Evolutionary conservation across 2,797 vertebrate genomes (phyloP).

Genomic region (Selene dorsalis): DNA sequence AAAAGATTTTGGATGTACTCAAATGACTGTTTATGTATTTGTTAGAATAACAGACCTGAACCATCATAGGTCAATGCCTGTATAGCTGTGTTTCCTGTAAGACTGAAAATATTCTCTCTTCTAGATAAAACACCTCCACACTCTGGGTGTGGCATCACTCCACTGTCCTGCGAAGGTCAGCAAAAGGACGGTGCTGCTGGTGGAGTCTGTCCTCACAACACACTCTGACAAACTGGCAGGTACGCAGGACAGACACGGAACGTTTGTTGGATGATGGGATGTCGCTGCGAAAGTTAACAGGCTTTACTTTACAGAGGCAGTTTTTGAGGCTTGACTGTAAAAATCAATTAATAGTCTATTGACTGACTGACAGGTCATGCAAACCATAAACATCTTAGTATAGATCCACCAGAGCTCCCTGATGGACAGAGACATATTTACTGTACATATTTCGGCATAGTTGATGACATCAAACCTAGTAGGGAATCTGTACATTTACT

Average conservation of each 20-base stretch:
- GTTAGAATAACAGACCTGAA: neutral
- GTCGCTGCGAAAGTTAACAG: neutral
- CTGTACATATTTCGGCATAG: no score
- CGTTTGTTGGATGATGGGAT: neutral
- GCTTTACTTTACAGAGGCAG: no score
- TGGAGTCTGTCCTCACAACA: conserved; percentile 91
- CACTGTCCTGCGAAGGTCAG: conserved; percentile 89
- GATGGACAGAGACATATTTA: no score
- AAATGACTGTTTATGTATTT: neutral
- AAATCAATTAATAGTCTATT: no score
- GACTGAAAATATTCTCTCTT: neutral
- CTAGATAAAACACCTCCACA: conserved; percentile 93
- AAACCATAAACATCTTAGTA: no score
- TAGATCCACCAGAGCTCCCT: no score
- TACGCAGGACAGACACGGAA: conserved; percentile 59
- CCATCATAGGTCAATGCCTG: neutral
- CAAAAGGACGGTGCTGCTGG: conserved; percentile 88
- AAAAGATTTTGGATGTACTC: neutral
- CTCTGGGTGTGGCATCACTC: conserved; percentile 90
- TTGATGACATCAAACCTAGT: neutral
- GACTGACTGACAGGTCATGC: no score
- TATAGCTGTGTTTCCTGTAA: neutral
- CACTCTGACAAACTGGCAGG: conserved; percentile 76
- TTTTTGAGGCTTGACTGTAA: no score
- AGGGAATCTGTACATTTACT: neutral